Percentiles rank a stretch among this genome's conserved stretches.
Conservation (phyloP, 2,113 vertebrate genomes). For the Isurus oxyrinchus region DNA sequence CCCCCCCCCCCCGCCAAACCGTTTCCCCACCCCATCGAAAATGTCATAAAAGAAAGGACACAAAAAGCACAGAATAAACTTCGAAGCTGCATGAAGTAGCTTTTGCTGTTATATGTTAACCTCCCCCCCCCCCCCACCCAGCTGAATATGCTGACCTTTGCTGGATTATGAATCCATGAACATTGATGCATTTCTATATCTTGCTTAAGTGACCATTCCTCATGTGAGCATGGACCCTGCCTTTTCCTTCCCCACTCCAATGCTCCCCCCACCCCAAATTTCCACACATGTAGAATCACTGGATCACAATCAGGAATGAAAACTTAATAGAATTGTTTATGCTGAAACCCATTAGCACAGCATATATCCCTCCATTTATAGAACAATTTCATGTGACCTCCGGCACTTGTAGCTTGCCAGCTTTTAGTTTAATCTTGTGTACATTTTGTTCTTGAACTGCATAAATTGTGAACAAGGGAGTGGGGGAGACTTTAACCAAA, state of each 20-base stretch:
- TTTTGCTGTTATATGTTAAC: too few relatives aligned
- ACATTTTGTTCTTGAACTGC: background rate
- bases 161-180: background rate
- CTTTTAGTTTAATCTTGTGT: background rate
- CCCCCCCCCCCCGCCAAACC: too few relatives aligned
- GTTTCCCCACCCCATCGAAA: background rate
- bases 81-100: too few relatives aligned
- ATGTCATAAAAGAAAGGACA: background rate
- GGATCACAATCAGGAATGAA: background rate
- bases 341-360: background rate
- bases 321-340: background rate
- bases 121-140: background rate
- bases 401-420: background rate
- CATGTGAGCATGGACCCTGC: background rate
- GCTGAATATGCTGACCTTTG: background rate
- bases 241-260: background rate
- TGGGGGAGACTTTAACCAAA: background rate
- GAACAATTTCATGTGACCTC: conserved; percentile 13
- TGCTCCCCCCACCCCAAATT: too few relatives aligned
- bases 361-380: background rate
- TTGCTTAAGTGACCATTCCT: background rate
- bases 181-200: background rate
- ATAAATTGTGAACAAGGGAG: background rate
- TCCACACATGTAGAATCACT: background rate
- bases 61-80: background rate